Conservation (phyloP, 2,888 invertebrate species). For the Leptopilina drosophilae region DNA sequence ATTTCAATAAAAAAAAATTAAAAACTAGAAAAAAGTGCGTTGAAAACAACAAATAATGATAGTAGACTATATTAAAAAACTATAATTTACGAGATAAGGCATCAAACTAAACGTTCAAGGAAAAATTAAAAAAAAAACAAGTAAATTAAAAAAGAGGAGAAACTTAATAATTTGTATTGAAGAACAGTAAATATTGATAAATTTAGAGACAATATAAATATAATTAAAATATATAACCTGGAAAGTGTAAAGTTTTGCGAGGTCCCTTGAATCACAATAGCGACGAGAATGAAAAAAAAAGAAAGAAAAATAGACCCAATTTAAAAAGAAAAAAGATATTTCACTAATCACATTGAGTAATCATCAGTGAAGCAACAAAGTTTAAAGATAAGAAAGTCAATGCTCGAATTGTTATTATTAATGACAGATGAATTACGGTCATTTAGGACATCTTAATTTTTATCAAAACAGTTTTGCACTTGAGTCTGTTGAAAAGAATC, state of each 20-base stretch:
- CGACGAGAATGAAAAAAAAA: background rate
- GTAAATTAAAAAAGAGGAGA: background rate
- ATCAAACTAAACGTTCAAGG: too few relatives aligned
- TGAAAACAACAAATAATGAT: too few relatives aligned
- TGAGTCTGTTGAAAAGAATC: background rate
- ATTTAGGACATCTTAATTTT: background rate
- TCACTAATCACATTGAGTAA: constrained; percentile 54
- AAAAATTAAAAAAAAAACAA: too few relatives aligned
- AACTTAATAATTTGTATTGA: background rate
- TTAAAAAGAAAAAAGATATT: constrained; percentile 48
- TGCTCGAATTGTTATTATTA: constrained; percentile 46
- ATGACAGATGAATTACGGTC: constrained; percentile 38
- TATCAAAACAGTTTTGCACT: background rate
- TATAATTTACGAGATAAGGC: too few relatives aligned
- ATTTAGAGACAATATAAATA: too few relatives aligned
- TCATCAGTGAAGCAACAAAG: constrained; percentile 50
- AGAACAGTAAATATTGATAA: too few relatives aligned
- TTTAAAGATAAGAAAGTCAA: constrained; percentile 51
- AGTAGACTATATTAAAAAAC: too few relatives aligned
- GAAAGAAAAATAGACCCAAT: constrained; percentile 45
- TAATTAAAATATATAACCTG: background rate
- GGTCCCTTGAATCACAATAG: background rate
- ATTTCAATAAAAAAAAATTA: too few relatives aligned
- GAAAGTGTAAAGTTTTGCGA: background rate
- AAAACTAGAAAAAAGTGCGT: too few relatives aligned